Evolutionary conservation across 2,797 vertebrate species (phyloP).

Genomic region (Pogoniulus pusillus): DNA sequence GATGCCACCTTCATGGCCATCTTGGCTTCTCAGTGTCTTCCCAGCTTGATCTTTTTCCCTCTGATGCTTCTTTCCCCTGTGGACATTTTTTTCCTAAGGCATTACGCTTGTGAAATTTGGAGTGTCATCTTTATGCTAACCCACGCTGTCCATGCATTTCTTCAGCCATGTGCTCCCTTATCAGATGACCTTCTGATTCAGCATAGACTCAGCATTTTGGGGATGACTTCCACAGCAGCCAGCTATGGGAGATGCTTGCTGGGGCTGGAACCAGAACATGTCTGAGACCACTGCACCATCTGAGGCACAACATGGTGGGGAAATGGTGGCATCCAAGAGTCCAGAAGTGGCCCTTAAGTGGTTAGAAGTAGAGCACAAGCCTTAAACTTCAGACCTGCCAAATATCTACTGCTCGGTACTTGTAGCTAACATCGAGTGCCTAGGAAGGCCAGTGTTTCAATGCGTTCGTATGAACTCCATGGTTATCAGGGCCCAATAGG

Average conservation of each 20-base stretch:
- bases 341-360: conserved; percentile 36
- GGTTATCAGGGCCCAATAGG: neutral
- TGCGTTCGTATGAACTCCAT: neutral
- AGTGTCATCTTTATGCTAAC: neutral
- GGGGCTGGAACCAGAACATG: neutral
- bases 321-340: neutral
- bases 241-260: conserved; percentile 59
- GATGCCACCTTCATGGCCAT: neutral
- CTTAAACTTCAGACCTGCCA: conserved; percentile 45
- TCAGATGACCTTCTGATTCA: conserved; percentile 25
- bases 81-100: neutral
- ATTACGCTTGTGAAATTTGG: neutral
- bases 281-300: neutral
- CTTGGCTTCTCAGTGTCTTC: neutral
- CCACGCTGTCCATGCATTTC: neutral
- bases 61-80: accelerated
- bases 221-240: conserved; percentile 46
- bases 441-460: neutral
- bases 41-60: neutral
- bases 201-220: conserved; percentile 42
- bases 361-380: conserved; percentile 74
- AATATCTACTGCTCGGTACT: conserved; percentile 38
- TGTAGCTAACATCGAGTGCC: conserved; percentile 47
- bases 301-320: neutral
- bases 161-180: neutral